phyloP scores from a whole-genome alignment of 2,113 vertebrate genomes.

The Elephas maximus region DNA sequence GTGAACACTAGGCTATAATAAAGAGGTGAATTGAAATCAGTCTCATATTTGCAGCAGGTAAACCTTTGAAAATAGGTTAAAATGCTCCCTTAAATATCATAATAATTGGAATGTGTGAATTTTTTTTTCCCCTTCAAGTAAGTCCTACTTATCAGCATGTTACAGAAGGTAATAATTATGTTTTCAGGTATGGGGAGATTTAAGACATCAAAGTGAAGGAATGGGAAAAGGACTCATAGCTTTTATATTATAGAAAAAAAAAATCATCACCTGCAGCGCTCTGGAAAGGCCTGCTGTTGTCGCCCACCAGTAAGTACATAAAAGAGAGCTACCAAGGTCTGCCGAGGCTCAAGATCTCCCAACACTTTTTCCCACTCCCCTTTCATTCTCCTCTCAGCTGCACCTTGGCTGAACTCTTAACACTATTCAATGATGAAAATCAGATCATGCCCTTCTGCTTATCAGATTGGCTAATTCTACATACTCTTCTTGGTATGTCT shows the following conservation, averaged over 20 bases:
- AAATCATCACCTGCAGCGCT: background rate
- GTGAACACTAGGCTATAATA: constrained; percentile 84
- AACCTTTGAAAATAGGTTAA: constrained; percentile 87
- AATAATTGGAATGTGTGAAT: constrained; percentile 80
- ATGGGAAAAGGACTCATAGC: constrained; percentile 23
- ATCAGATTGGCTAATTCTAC: background rate
- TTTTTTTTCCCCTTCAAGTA: constrained; percentile 72
- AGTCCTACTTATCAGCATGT: constrained; percentile 77
- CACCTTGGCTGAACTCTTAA: background rate
- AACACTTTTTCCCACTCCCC: background rate
- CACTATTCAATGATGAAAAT: background rate
- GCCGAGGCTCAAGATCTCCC: fast-evolving
- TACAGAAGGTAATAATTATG: constrained; percentile 76
- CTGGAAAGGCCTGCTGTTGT: background rate
- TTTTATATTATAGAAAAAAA: background rate
- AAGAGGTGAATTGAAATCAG: constrained; percentile 86
- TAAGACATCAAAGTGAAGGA: constrained; percentile 71
- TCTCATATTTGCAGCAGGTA: constrained; percentile 82
- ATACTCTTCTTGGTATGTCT: background rate
- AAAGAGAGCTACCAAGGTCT: background rate
- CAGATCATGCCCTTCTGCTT: background rate
- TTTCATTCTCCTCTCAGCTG: too few relatives aligned
- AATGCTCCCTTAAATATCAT: constrained; percentile 80
- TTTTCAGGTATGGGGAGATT: constrained; percentile 75
- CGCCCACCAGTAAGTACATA: background rate